A percentile compares a stretch with the other conserved stretches of the same genome.
phyloP scores from a whole-genome alignment of 2,113 vertebrate genomes.

The Accipiter virgatus region DNA sequence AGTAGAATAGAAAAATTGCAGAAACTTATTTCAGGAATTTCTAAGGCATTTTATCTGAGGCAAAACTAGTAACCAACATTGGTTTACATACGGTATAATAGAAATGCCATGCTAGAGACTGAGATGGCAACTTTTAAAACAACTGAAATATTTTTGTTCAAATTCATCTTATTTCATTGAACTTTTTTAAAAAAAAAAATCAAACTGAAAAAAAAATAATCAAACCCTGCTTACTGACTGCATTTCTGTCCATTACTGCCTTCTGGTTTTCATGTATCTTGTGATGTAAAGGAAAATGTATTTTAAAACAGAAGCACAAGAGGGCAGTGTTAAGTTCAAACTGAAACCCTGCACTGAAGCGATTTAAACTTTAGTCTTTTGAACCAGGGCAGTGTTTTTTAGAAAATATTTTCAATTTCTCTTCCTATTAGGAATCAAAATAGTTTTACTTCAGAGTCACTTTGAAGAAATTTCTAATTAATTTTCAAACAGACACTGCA shows the following conservation, averaged over 20 bases:
- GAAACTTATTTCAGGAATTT: background rate
- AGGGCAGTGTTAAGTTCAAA: conserved; percentile 62
- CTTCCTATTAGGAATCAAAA: background rate
- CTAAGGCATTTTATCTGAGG: background rate
- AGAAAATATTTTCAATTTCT: background rate
- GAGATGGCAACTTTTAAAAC: background rate
- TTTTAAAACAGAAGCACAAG: conserved; percentile 44
- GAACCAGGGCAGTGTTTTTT: background rate
- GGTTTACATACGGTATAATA: background rate
- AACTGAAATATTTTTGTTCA: background rate
- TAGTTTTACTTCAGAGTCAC: conserved; percentile 3
- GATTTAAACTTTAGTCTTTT: background rate
- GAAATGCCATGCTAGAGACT: background rate
- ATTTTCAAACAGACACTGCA: background rate
- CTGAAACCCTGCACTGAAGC: background rate
- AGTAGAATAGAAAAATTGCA: background rate
- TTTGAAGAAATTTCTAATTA: conserved; percentile 46
- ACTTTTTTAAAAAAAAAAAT: background rate
- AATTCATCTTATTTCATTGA: background rate
- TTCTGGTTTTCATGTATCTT: background rate
- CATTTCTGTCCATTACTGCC: background rate
- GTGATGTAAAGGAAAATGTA: background rate
- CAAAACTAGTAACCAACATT: background rate
- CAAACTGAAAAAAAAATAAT: background rate
- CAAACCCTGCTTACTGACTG: background rate